Evolutionary conservation across 2,113 vertebrate species (phyloP).

Genomic region (Mungos mungo): DNA sequence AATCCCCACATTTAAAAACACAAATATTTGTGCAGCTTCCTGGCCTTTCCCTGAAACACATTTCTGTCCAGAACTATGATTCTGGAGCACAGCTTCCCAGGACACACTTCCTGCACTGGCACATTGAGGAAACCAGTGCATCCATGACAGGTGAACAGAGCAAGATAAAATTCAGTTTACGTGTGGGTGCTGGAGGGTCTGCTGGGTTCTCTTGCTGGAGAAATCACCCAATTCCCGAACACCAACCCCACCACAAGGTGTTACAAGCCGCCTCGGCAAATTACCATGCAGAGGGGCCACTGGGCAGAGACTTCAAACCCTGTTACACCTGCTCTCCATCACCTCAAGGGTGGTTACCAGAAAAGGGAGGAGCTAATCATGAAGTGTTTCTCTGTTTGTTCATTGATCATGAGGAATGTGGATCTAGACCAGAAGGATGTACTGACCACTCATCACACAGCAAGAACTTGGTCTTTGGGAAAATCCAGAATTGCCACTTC

Average conservation of each 20-base stretch:
- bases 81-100: not conserved
- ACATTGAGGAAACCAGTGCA: fast-evolving
- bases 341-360: not conserved
- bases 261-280: not conserved
- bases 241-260: not conserved
- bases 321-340: too few species aligned
- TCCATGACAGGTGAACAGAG: not conserved
- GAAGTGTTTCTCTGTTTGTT: not conserved
- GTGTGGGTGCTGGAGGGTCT: not conserved
- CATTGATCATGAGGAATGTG: not conserved
- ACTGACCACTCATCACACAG: not conserved
- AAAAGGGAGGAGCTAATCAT: too few species aligned
- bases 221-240: not conserved
- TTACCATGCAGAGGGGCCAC: fast-evolving
- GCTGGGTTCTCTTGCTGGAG: not conserved
- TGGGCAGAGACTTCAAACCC: not conserved
- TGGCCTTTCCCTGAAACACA: not conserved
- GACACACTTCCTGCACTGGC: fast-evolving
- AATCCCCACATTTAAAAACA: not conserved
- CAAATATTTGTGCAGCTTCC: not conserved
- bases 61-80: not conserved
- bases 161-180: not conserved
- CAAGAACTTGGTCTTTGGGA: not conserved
- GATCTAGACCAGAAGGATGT: not conserved
- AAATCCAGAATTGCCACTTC: not conserved